Conservation (phyloP, 2,888 invertebrate species). For the Nysson spinosus region DNA sequence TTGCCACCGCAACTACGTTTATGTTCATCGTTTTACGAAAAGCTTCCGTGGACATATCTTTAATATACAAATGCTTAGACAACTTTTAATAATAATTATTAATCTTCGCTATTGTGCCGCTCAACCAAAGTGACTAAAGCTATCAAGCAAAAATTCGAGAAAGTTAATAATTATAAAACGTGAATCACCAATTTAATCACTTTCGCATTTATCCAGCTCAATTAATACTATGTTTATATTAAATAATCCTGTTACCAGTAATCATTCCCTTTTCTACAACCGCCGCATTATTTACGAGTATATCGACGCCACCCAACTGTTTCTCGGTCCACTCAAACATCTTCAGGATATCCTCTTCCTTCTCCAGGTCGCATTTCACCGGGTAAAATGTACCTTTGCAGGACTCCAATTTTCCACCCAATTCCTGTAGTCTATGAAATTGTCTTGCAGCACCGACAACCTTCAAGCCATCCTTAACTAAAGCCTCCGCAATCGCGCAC, state of each 20-base stretch:
- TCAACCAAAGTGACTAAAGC: too few relatives aligned
- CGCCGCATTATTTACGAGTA: constrained; percentile 78
- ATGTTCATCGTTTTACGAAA: too few relatives aligned
- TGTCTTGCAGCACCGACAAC: constrained; percentile 80
- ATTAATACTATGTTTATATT: too few relatives aligned
- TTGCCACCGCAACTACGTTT: constrained; percentile 80
- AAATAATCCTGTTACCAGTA: constrained; percentile 35
- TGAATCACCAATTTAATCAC: too few relatives aligned
- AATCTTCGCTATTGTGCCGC: too few relatives aligned
- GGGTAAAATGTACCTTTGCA: constrained; percentile 68
- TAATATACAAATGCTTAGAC: too few relatives aligned
- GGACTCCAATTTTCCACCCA: constrained; percentile 33
- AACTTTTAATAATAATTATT: too few relatives aligned
- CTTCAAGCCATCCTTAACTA: constrained; percentile 78
- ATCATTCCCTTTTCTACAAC: constrained; percentile 57
- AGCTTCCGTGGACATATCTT: too few relatives aligned
- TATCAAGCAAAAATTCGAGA: too few relatives aligned
- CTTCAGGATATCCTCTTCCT: constrained; percentile 53
- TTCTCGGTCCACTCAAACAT: constrained; percentile 54
- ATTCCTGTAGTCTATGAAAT: constrained; percentile 75
- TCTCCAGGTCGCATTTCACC: constrained; percentile 54
- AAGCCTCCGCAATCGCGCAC: constrained; percentile 77
- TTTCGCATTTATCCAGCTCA: too few relatives aligned
- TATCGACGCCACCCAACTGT: constrained; percentile 75
- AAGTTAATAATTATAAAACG: too few relatives aligned